A percentile compares a stretch with the other conserved stretches of the same genome.
Conservation (phyloP, 2,888 invertebrate genomes). For the Macroteleia sp. region DNA sequence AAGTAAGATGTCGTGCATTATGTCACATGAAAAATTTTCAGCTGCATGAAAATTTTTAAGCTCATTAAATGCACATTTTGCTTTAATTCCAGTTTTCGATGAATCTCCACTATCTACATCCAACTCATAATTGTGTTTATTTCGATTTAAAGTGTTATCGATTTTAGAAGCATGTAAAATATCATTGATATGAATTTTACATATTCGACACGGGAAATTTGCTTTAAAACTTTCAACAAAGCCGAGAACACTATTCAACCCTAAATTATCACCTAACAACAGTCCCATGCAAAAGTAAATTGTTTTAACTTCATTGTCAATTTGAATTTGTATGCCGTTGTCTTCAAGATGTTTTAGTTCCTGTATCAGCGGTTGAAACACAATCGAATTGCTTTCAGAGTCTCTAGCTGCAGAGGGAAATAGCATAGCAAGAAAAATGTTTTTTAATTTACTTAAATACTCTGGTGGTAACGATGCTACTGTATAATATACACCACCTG, state of each 20-base stretch:
- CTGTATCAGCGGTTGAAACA: not conserved
- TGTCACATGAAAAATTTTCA: not conserved
- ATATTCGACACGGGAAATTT: slow-evolving; percentile 56
- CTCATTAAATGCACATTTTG: not conserved
- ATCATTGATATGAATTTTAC: too few relatives aligned
- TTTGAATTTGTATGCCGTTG: not conserved
- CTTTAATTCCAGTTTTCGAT: not conserved
- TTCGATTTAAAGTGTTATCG: too few relatives aligned
- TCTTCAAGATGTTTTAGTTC: not conserved
- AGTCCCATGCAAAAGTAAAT: slow-evolving; percentile 30
- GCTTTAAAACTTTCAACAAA: slow-evolving; percentile 56
- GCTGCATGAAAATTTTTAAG: not conserved
- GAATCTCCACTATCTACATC: not conserved
- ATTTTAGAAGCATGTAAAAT: too few relatives aligned
- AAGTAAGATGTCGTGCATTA: not conserved
- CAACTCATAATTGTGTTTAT: too few relatives aligned
- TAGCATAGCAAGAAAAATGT: slow-evolving; percentile 46
- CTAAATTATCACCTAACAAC: slow-evolving; percentile 60
- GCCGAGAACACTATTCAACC: slow-evolving; percentile 46
- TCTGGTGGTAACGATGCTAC: slow-evolving; percentile 48
- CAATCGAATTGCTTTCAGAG: not conserved
- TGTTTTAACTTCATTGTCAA: not conserved
- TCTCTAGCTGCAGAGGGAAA: slow-evolving; percentile 7
- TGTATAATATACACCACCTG: slow-evolving; percentile 51
- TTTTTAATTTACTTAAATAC: slow-evolving; percentile 13